Evolutionary conservation across 2,113 vertebrate species (phyloP), one percentile per base, ranked within the genome.

Genomic region (Menura novaehollandiae): DNA sequence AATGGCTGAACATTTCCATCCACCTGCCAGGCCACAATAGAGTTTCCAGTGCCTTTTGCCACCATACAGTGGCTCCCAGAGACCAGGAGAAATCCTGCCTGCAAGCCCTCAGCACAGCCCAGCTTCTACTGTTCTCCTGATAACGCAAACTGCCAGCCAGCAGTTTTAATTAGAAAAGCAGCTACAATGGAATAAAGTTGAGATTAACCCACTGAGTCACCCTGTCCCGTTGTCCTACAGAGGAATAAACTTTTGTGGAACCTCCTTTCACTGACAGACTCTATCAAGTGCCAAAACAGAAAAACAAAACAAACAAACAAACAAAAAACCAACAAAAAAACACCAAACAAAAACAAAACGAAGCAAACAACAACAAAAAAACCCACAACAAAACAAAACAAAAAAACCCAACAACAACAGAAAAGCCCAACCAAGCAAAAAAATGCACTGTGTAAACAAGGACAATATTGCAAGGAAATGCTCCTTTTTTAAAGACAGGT

Each of bases 1-100:
- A 96, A 95, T 39, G 92, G 83, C 94, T 97, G 97, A 97, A 96
- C 43, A 21, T 93, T 95, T 98, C 92, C 92, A 91, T 72, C 75
- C 30, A 1, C 73, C 94, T 89, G 89, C 75, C 28, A 28, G 72
- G 56, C 90, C 52, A 84, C 2, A 53, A 96, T 66, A 93, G 93
- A 80, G 69, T 97, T 96, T 97, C 97, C 88, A 82, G 55, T 16
- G 20, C 44, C 51, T 73, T 89, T 56, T 2, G 2, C 74, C 75
- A 41, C 43, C 0, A 0, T 44, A 9, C 56, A 76, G 35, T 79
- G 67, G 33, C 85, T 90, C 71, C 89, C 67, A 69, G 63, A 63
- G 49, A 67, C 60, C 15, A 2, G 82, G 47, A 88, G 56, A 77
- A 86, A 93, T 43, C 7, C 69, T 56, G 35, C 33, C 64, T 46